phyloP scores from a whole-genome alignment of 2,888 invertebrate genomes.

The Ethmia dodecea region DNA sequence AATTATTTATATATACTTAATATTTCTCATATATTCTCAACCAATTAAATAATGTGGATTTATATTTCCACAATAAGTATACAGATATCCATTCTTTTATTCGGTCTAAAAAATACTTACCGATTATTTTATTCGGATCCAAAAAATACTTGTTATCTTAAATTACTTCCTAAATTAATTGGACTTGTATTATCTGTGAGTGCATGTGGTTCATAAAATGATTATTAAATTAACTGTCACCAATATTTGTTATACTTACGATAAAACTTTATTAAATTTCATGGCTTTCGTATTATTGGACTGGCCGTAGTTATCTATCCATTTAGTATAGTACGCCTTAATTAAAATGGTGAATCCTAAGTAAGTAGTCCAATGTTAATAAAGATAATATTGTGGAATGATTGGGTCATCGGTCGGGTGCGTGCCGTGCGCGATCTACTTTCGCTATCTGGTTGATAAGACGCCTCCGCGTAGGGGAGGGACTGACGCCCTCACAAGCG shows the following conservation, averaged over 20 bases:
- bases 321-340: slow-evolving; percentile 45
- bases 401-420: slow-evolving; percentile 46
- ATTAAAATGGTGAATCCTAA: slow-evolving; percentile 57
- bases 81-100: no score
- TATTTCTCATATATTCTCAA: no score
- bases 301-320: slow-evolving; percentile 48
- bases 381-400: slow-evolving; percentile 54
- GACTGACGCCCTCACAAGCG: slow-evolving; percentile 40
- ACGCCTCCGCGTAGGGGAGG: slow-evolving; percentile 29
- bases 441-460: slow-evolving; percentile 65
- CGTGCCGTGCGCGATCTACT: slow-evolving; percentile 52
- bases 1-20: no score
- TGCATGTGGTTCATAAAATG: slow-evolving; percentile 50
- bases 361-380: slow-evolving; percentile 49
- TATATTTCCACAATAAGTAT: no score
- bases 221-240: slow-evolving; percentile 46
- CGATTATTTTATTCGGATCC: no score
- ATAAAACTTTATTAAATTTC: slow-evolving; percentile 69
- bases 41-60: no score
- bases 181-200: slow-evolving; percentile 32
- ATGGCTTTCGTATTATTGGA: slow-evolving; percentile 44
- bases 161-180: no score
- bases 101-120: no score
- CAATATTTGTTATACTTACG: slow-evolving; percentile 49
- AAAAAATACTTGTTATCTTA: no score